Evolutionary conservation across 2,113 vertebrate species (phyloP).

Genomic region (Oenanthe oenanthe): DNA sequence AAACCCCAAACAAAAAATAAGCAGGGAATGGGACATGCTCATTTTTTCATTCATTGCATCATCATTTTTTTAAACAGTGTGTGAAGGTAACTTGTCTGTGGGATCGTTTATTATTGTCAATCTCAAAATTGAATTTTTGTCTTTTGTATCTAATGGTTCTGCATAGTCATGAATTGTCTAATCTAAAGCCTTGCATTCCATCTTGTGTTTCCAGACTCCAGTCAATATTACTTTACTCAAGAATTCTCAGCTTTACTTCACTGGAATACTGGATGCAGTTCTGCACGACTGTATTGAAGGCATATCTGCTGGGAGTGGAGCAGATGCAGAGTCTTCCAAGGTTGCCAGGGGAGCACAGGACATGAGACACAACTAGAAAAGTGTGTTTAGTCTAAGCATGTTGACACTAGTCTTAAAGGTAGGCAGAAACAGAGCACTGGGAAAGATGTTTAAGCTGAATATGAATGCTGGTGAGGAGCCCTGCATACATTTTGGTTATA

Average conservation of each 20-base stretch:
- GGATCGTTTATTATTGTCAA: background rate
- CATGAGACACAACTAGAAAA: background rate
- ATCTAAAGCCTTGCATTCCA: background rate
- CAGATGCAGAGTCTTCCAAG: background rate
- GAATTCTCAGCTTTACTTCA: background rate
- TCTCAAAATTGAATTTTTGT: background rate
- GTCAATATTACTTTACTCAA: background rate
- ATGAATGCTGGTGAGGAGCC: background rate
- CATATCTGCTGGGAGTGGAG: fast-evolving
- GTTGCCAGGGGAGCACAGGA: background rate
- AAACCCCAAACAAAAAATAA: background rate
- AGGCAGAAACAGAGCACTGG: background rate
- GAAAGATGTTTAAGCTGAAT: background rate
- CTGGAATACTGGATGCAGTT: background rate
- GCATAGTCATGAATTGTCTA: fast-evolving
- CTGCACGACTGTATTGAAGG: background rate
- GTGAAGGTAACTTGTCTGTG: background rate
- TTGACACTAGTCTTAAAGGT: background rate
- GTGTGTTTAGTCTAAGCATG: background rate
- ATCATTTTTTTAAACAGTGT: background rate
- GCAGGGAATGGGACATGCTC: background rate
- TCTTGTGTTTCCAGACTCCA: background rate
- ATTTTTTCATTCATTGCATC: background rate
- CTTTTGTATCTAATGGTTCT: background rate
- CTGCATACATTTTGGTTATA: background rate